Conservation (phyloP, 2,113 vertebrate genomes). For the Helogale parvula region DNA sequence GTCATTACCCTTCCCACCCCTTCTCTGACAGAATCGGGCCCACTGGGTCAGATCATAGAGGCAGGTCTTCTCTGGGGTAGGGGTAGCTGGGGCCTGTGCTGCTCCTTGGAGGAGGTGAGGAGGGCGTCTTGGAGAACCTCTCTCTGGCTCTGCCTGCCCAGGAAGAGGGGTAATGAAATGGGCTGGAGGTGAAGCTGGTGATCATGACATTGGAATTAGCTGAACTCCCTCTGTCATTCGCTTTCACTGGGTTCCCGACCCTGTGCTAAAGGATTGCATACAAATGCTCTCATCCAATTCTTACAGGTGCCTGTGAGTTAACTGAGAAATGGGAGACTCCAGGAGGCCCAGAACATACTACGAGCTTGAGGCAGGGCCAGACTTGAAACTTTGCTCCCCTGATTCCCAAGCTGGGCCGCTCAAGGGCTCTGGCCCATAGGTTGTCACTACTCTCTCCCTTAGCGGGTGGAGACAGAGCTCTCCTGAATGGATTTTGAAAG, state of each 20-base stretch:
- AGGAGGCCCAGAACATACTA: neutral
- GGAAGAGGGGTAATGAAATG: neutral
- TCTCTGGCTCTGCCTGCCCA: neutral
- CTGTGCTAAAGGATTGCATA: neutral
- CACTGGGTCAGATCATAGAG: neutral
- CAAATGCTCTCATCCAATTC: neutral
- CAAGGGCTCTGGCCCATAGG: neutral
- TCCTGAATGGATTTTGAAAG: neutral
- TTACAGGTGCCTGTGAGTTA: neutral
- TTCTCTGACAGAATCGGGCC: neutral
- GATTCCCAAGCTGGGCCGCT: neutral
- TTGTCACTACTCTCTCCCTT: neutral
- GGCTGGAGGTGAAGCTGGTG: neutral
- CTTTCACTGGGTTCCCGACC: neutral
- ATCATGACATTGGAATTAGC: neutral
- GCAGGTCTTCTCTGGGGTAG: neutral
- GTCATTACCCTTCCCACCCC: neutral
- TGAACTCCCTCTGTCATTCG: rapidly evolving
- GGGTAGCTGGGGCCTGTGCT: rapidly evolving
- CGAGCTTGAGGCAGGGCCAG: neutral
- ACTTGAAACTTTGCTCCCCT: neutral
- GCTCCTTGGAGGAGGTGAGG: neutral
- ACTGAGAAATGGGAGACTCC: neutral
- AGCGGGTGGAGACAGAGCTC: neutral
- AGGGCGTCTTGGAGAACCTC: neutral